phyloP scores from a whole-genome alignment of 2,888 invertebrate species.

The Parthenolecanium corni region DNA sequence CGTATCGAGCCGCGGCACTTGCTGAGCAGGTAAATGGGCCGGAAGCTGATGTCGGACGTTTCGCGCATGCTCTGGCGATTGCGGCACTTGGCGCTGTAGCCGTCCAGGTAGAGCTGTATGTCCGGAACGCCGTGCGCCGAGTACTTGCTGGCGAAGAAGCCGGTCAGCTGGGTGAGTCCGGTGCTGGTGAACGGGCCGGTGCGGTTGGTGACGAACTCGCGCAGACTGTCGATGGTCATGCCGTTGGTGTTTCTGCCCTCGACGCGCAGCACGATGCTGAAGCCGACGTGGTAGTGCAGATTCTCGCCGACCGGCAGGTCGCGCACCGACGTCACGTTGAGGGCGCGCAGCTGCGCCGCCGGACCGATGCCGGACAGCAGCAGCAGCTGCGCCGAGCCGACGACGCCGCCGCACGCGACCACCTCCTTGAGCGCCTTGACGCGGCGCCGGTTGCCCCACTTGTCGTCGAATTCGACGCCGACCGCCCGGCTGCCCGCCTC shows the following conservation, averaged over 20 bases:
- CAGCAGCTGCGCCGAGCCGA: constrained; percentile 55
- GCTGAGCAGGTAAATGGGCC: constrained; percentile 38
- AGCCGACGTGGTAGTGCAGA: constrained; percentile 45
- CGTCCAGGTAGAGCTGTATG: constrained; percentile 41
- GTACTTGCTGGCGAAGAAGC: constrained; percentile 39
- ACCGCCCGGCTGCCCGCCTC: constrained; percentile 48
- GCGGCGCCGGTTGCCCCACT: constrained; percentile 33
- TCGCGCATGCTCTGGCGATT: constrained; percentile 29
- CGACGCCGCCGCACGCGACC: constrained; percentile 52
- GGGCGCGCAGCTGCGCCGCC: constrained; percentile 41
- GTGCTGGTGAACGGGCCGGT: constrained; percentile 40
- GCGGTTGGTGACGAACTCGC: constrained; percentile 37
- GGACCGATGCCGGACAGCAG: constrained; percentile 57
- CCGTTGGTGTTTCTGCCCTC: constrained; percentile 30
- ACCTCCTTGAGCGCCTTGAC: constrained; percentile 54
- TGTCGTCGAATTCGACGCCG: constrained; percentile 59
- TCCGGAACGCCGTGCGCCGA: constrained; percentile 37
- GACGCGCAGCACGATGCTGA: constrained; percentile 33
- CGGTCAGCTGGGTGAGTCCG: constrained; percentile 41
- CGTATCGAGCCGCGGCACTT: constrained; percentile 36
- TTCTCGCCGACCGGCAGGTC: constrained; percentile 47
- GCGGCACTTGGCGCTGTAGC: constrained; percentile 30
- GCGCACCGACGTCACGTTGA: constrained; percentile 40
- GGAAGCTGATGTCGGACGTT: constrained; percentile 27
- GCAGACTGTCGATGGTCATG: constrained; percentile 36